phyloP scores from a whole-genome alignment of 2,888 invertebrate species.

The Cheilosia impressa region DNA sequence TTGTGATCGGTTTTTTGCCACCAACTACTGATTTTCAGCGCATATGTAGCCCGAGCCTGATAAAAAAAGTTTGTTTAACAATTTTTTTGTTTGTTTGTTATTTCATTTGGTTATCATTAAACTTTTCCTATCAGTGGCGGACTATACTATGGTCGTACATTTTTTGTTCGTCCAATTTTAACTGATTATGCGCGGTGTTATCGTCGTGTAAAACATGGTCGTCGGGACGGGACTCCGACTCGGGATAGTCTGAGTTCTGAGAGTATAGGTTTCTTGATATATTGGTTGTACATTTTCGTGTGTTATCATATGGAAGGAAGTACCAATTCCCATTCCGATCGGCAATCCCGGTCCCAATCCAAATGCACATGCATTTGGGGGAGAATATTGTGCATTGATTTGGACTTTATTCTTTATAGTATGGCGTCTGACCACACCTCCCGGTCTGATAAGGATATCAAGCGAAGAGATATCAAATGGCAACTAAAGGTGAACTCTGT shows the following conservation, averaged over 20 bases:
- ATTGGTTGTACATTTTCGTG: constrained; percentile 5
- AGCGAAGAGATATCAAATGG: constrained; percentile 59
- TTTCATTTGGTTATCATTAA: constrained; percentile 72
- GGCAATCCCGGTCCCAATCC: not conserved
- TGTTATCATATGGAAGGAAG: constrained; percentile 43
- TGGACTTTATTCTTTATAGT: not conserved
- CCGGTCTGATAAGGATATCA: constrained; percentile 63
- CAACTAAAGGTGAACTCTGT: constrained; percentile 65
- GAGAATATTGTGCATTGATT: constrained; percentile 29
- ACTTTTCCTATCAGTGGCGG: constrained; percentile 71
- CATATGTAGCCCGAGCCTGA: constrained; percentile 54
- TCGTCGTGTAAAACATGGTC: constrained; percentile 68
- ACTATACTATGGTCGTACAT: constrained; percentile 31
- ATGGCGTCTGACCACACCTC: constrained; percentile 43
- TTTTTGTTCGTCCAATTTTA: constrained; percentile 50
- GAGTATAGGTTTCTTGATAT: constrained; percentile 21
- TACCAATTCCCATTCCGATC: not conserved
- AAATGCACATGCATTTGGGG: constrained; percentile 30
- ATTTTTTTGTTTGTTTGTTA: constrained; percentile 29
- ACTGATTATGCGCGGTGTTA: constrained; percentile 69
- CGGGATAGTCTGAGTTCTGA: constrained; percentile 48
- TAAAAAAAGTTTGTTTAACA: constrained; percentile 71
- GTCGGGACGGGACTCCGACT: constrained; percentile 24
- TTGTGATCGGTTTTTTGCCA: constrained; percentile 74
- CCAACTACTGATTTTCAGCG: constrained; percentile 72